Base-by-base conservation (phyloP, 1,140 invertebrate genomes). In the Caenorhabditis briggsae region DNA sequence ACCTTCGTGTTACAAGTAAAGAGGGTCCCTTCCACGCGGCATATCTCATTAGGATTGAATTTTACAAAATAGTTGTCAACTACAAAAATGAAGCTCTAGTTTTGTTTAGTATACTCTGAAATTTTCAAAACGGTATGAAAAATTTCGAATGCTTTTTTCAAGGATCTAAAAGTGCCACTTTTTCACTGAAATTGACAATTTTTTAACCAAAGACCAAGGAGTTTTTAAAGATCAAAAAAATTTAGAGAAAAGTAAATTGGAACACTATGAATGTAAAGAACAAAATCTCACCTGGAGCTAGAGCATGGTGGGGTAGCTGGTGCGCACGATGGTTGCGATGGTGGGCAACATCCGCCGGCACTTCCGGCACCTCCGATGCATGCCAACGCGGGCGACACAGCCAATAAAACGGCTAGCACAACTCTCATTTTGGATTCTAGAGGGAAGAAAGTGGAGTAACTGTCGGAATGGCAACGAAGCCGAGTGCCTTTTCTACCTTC, bases 281-380 rank as follows among this genome's bases (percentile, higher is more conserved):
- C 8, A 20, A 41, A 82, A 82, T 50, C 3, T 64, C 56, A 87
- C 86, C 86, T 87, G 46, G 86, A 74, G 65, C 86, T 87, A 56
- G 86, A 87, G 86, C 86, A 87, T 25, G 82, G 86, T n/a, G 86
- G 86, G 14, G 65, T 53, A 12, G 23, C 64, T 18, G 23, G 25
- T 48, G 50, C 86, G 53, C 86, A 87, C 16, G 82, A 78, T 41
- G 82, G 86, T 50, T 58, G 64, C 20, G 55, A 46, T 25, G 86
- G 86, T 53, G 86, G 86, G 78, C 86, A 87, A 53, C 86, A 87
- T 33, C 82, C 86, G 2, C 64, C 33, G 50, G 58, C 83, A 23
- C 70, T 50, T 50, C 82, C 86, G 53, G 82, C 83, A n/a, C 86
- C 86, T 43, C 86, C 86, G 14, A 87, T 78, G 61, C 86, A 87